Base-by-base conservation (phyloP, 2,888 invertebrate species). In the Nephrocerus scutellatus region DNA sequence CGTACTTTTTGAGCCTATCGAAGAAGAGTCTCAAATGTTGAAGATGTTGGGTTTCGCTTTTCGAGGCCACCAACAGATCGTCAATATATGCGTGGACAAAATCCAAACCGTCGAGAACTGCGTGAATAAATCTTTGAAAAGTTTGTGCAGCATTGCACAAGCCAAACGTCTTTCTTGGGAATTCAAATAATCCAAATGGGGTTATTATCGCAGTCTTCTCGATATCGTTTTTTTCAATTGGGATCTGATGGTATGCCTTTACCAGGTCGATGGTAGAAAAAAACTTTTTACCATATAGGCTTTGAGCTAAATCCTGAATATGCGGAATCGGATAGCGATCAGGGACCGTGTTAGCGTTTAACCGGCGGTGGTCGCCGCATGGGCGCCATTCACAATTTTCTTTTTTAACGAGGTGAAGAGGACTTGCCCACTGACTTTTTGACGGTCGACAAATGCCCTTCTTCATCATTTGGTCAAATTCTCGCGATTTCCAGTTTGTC, bases 181-280 rank as follows among this genome's bases (percentile, higher is more conserved):
- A 60, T 43, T 62, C 61, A 36, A 52, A 64, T 3, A 62, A 36
- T 2, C 59, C 59, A 35, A 62, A 61, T 1, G 61, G 59, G 2
- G 61, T 62, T 1, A 41, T 55, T 6, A 63, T 54, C 2, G 41
- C 38, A 3, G 41, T 43, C 32, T 47, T n/a, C n/a, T n/a, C n/a
- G n/a, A n/a, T n/a, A n/a, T n/a, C n/a, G n/a, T n/a, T n/a, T n/a
- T n/a, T n/a, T n/a, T n/a, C n/a, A n/a, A n/a, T n/a, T n/a, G n/a
- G n/a, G n/a, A n/a, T n/a, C n/a, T n/a, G n/a, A n/a, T n/a, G n/a
- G n/a, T n/a, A n/a, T n/a, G n/a, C n/a, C n/a, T n/a, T n/a, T n/a
- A n/a, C n/a, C n/a, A n/a, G n/a, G n/a, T n/a, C n/a, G n/a, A n/a
- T n/a, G n/a, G 47, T 48, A 2, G 48, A 43, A 29, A 49, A 47